Evolutionary conservation across 2,113 vertebrate genomes (phyloP).

Genomic region (Ceyx cyanopectus): DNA sequence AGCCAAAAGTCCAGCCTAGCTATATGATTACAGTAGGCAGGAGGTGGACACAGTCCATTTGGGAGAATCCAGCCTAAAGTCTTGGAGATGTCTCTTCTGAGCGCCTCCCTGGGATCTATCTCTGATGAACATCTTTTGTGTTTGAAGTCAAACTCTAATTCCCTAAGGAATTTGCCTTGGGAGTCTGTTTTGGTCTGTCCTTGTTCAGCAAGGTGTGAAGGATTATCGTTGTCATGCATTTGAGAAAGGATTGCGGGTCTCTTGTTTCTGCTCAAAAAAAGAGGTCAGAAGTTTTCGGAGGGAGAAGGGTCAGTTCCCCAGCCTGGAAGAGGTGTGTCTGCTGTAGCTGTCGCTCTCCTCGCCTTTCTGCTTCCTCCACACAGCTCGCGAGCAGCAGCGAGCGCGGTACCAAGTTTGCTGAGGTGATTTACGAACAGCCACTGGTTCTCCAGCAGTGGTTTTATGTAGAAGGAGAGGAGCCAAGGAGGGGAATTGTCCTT

Average conservation of each 20-base stretch:
- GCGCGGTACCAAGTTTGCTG: not conserved
- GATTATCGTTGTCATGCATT: not conserved
- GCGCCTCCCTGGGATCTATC: not conserved
- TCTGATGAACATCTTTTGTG: not conserved
- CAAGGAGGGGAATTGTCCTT: not conserved
- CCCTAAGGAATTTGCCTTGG: not conserved
- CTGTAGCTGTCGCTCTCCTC: not conserved
- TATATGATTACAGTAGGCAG: not conserved
- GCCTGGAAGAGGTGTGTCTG: not conserved
- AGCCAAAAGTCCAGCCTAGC: not conserved
- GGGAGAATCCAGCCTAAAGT: not conserved
- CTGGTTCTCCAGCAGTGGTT: not conserved
- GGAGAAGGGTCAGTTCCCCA: not conserved
- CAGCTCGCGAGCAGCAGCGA: not conserved
- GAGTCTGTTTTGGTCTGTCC: not conserved
- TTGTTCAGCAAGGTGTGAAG: not conserved
- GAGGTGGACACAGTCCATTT: not conserved
- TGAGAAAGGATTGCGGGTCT: not conserved
- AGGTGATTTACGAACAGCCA: not conserved
- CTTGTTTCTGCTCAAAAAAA: not conserved
- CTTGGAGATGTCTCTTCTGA: not conserved
- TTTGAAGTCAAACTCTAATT: not conserved
- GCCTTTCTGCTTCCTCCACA: not conserved
- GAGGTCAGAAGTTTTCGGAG: not conserved
- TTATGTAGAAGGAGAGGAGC: not conserved